Percentiles rank a stretch among this genome's conserved stretches.
These are phyloP conservation scores for Ornithoptera alexandrae DNA, from an alignment of 2,888 invertebrate species.

Conservation along the genomic window DNA sequence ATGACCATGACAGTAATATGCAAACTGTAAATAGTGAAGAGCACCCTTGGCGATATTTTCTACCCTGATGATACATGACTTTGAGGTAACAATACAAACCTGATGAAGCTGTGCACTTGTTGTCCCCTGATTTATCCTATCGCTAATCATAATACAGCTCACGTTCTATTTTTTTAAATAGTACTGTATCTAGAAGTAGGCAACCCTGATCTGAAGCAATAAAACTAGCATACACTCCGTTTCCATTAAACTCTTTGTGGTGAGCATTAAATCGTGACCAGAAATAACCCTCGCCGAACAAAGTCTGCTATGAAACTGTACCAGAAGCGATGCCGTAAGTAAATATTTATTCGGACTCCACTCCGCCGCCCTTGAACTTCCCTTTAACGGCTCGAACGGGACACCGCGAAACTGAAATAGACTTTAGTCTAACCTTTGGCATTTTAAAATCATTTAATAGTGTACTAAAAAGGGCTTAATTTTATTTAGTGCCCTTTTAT, in stretches of 20 bases:
- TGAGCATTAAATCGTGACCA: slow-evolving; percentile 20
- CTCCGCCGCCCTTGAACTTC: slow-evolving; percentile 47
- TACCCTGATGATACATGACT: too few species aligned
- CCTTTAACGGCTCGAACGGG: slow-evolving; percentile 37
- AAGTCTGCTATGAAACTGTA: slow-evolving; percentile 29
- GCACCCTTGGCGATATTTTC: too few species aligned
- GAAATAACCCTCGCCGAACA: slow-evolving; percentile 22
- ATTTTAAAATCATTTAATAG: too few species aligned
- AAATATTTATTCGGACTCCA: slow-evolving; percentile 42
- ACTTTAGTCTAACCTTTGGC: not conserved
- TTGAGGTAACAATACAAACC: too few species aligned
- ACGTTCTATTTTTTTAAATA: not conserved
- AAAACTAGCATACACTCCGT: not conserved
- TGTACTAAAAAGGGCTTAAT: too few species aligned
- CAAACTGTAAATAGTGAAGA: too few species aligned
- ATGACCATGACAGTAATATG: too few species aligned
- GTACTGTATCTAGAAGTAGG: not conserved
- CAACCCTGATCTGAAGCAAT: not conserved
- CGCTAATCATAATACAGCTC: too few species aligned
- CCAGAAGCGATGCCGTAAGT: slow-evolving; percentile 37
- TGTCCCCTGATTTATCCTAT: too few species aligned
- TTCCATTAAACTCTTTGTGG: slow-evolving; percentile 19
- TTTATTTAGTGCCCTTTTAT: too few species aligned
- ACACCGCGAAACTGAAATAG: slow-evolving; percentile 26
- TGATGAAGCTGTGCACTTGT: too few species aligned